Conservation (phyloP, 2,888 invertebrate genomes). For the Girardia tigrina region DNA sequence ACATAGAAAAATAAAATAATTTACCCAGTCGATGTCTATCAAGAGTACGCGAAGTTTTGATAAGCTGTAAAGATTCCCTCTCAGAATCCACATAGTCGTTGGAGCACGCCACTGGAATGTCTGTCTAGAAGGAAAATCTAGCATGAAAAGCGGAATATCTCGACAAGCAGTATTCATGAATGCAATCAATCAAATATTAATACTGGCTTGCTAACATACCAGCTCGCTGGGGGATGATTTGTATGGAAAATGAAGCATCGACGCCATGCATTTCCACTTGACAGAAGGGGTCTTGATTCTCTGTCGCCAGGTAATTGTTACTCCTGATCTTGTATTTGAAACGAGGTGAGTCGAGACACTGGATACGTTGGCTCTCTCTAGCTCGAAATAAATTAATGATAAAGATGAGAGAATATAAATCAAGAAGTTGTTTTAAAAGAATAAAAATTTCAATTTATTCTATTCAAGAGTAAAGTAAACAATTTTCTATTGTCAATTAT, state of each 20-base stretch:
- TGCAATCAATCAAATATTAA: not conserved
- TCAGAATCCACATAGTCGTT: slow-evolving; percentile 13
- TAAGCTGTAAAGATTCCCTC: not conserved
- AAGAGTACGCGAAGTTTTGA: not conserved
- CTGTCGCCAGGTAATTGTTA: slow-evolving; percentile 19
- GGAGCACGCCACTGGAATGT: not conserved
- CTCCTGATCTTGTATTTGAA: slow-evolving; percentile 1
- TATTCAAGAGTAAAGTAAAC: too few relatives aligned
- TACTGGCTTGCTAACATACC: not conserved
- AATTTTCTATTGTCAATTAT: too few relatives aligned
- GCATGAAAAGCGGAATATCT: not conserved
- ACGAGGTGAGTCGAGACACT: not conserved
- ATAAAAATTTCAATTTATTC: too few relatives aligned
- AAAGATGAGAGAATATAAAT: not conserved
- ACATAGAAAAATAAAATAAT: not conserved
- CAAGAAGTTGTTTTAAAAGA: not conserved
- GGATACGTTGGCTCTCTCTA: slow-evolving; percentile 12
- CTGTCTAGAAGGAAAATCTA: not conserved
- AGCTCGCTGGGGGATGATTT: not conserved
- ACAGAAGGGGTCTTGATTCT: slow-evolving; percentile 17
- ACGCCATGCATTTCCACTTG: slow-evolving; percentile 16
- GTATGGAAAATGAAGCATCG: slow-evolving; percentile 11
- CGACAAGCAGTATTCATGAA: not conserved
- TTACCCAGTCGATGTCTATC: not conserved
- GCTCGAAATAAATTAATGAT: not conserved